Evolutionary conservation across 2,797 vertebrate species (phyloP).

Genomic region (Salarias fasciatus): DNA sequence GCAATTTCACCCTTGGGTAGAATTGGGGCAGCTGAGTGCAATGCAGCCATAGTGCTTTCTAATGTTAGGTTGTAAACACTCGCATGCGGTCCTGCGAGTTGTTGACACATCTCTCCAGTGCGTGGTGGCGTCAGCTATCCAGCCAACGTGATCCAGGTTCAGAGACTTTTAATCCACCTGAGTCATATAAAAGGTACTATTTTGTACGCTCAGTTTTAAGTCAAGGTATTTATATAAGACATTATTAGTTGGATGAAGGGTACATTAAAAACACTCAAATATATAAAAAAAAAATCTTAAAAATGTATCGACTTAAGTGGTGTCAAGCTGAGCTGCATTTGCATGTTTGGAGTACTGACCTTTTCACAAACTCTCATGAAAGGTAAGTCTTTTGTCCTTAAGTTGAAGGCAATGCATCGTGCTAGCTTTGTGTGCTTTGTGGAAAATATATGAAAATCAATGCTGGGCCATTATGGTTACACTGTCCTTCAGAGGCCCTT

Average conservation of each 20-base stretch:
- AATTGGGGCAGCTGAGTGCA: slow-evolving; percentile 63
- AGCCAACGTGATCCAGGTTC: slow-evolving; percentile 19
- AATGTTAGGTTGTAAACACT: slow-evolving; percentile 64
- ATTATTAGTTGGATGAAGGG: too few species aligned
- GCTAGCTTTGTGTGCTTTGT: slow-evolving; percentile 13
- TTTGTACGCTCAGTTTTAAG: too few species aligned
- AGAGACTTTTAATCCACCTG: slow-evolving; percentile 1
- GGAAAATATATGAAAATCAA: slow-evolving; percentile 60
- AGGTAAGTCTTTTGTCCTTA: slow-evolving; percentile 14
- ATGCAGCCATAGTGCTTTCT: slow-evolving; percentile 49
- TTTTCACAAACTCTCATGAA: slow-evolving; percentile 47
- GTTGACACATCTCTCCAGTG: slow-evolving; percentile 47
- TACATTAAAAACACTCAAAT: too few species aligned
- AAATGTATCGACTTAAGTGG: slow-evolving; percentile 1
- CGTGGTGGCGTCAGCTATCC: slow-evolving; percentile 18
- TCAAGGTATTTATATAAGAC: too few species aligned
- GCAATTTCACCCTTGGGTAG: slow-evolving; percentile 83
- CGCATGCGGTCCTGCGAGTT: slow-evolving; percentile 40
- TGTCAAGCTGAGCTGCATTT: slow-evolving; percentile 41
- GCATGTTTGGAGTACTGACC: slow-evolving; percentile 48
- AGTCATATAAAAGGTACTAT: too few species aligned
- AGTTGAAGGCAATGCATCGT: slow-evolving; percentile 29
- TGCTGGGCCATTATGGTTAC: slow-evolving; percentile 37
- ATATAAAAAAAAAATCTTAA: too few species aligned
- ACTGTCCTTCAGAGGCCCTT: slow-evolving; percentile 32